Evolutionary conservation across 1,140 invertebrate species (phyloP), one percentile per base, ranked within the genome.

Genomic region (Cotesia chilonis): DNA sequence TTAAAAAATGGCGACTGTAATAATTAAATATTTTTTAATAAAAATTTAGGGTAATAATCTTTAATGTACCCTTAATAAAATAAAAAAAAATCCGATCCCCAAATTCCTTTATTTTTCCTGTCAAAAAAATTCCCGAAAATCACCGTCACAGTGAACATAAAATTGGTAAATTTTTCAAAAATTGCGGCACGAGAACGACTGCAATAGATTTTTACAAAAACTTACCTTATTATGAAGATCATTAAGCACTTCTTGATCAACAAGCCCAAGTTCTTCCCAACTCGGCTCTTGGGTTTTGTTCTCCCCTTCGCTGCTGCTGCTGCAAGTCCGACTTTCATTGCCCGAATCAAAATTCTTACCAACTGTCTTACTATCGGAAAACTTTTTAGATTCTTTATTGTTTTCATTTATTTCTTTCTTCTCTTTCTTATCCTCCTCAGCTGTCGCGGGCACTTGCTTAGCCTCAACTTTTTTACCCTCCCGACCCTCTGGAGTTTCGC

Each of bases 211-310:
- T 17, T 17, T 17, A 17, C 17, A 17, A 17, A 17, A 17, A 28
- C 83, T 88, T 76, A 90, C 89, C 83, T 88, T 89, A 52, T 88
- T 88, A 57, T 88, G 85, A 37, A 90, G 78, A 73, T 90, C 85
- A 67, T 87, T 81, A 35, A 90, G 73, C 4, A 88, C 85, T 72
- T 86, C 82, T 51, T 86, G 83, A 75, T 86, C 84, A 3, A 90
- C 87, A 72, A 89, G 79, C 7, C 86, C 87, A 14, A 89, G 75
- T 7, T 89, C 88, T 72, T 90, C 88, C 88, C 89, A 90, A 54
- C 76, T 83, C 0, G 78, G 81, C 59, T 87, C 86, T 0, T 80
- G 74, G 4, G 69, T 47, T 37, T 75, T 76, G 38, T 65, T 74
- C 52, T 84, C 82, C 63, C 80, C 78, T 14, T 85, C 82, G n/a